Conservation (phyloP, 2,797 vertebrate genomes). For the Spatula versicolor region DNA sequence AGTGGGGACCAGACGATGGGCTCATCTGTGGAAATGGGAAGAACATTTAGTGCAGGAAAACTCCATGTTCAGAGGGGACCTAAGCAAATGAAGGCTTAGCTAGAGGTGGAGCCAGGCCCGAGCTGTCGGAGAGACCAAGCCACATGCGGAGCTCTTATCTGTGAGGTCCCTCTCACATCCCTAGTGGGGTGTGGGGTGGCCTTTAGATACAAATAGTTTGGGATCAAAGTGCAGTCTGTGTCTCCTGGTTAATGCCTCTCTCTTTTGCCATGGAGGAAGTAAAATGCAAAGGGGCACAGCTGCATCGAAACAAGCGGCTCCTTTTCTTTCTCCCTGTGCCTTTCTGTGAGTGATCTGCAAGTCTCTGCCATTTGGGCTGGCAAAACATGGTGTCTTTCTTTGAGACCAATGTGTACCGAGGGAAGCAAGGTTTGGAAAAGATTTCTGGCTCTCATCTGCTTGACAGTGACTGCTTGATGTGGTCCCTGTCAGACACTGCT, state of each 20-base stretch:
- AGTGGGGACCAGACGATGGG: not conserved
- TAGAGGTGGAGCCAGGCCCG: not conserved
- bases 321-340: not conserved
- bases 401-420: not conserved
- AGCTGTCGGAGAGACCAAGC: not conserved
- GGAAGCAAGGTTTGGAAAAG: not conserved
- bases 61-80: not conserved
- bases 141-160: not conserved
- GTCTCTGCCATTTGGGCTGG: not conserved
- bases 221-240: not conserved
- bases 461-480: not conserved
- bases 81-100: not conserved
- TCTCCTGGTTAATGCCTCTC: not conserved
- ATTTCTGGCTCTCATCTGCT: not conserved
- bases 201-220: not conserved
- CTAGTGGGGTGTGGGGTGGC: not conserved
- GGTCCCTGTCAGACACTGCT: not conserved
- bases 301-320: not conserved
- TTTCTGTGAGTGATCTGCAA: not conserved
- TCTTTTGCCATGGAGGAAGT: not conserved
- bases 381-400: not conserved
- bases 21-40: not conserved
- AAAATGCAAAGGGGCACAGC: not conserved
- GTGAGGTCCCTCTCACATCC: not conserved
- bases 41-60: not conserved